Evolutionary conservation across 92 coral and sea anemone genomes (phyloP), one percentile per base, ranked within the genome.

Genomic region (Chrysogorgia sp.): DNA sequence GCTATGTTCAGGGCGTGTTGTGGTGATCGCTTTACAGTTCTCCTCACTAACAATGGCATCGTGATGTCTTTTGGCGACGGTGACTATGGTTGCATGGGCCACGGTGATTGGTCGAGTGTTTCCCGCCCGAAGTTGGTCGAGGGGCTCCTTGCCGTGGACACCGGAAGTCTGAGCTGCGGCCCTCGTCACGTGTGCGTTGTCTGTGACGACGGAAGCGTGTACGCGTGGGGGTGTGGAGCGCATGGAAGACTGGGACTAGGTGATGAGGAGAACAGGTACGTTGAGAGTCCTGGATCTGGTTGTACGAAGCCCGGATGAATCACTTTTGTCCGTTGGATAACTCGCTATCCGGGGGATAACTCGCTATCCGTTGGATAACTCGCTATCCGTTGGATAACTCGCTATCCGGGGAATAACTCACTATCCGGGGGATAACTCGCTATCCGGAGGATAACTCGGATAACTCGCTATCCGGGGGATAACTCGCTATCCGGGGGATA

Each of bases 191-290:
- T 92, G 63, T 96, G 92, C 28, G 98, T 89, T 19, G 90, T 90
- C 0, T 88, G 97, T 45, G 92, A 96, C 66, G 97, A 94, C 53
- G 98, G 98, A 19, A 30, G 88, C 53, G 96, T 92, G 83, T 94
- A 89, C 86, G 84, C 97, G 0, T 94, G 98, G 98, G 98, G 98
- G 56, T 90, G 90, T 53, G 98, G 98, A 4, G 90, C 83, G 14
- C 92, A 94, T 63, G 98, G 98, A 41, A 92, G 98, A 76, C 84
- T 94, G 79, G 98, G 98, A 35, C 90, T 87, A n/a, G 97, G 97
- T 10, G 86, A 90, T 58, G 98, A 94, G 59, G 94, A 89, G 25
- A 87, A 87, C 68, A 91, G 84, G 98, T 94, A 81, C 85, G 96
- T 88, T 9, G 10, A 24, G 14, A 32, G 62, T 32, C 12, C 0